Evolutionary conservation across 2,113 vertebrate genomes (phyloP).

Genomic region (Microcebus murinus): DNA sequence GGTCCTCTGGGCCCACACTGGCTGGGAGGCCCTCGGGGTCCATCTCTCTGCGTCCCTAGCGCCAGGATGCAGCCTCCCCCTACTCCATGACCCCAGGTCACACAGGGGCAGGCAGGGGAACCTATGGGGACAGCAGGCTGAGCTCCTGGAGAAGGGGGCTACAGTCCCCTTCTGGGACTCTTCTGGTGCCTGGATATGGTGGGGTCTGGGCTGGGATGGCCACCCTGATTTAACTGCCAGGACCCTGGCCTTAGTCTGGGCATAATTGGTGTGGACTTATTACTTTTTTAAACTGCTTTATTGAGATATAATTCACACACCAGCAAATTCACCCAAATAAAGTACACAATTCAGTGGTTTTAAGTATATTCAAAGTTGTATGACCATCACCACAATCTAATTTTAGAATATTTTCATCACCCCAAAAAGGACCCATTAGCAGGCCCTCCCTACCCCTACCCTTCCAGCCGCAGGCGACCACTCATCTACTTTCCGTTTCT

Average conservation of each 20-base stretch:
- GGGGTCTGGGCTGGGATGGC: neutral
- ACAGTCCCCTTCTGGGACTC: neutral
- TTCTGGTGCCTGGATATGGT: neutral
- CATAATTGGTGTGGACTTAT: neutral
- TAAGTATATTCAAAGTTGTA: conserved; percentile 2
- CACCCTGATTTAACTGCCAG: neutral
- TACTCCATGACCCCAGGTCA: neutral
- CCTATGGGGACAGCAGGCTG: neutral
- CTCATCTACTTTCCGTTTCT: neutral
- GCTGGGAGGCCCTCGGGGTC: neutral
- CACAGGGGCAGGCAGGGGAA: neutral
- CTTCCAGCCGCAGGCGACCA: neutral
- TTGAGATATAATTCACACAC: neutral
- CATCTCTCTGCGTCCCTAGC: neutral
- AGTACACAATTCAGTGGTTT: neutral
- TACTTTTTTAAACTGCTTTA: neutral
- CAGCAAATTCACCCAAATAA: neutral
- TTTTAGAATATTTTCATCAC: conserved; percentile 48
- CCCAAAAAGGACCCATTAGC: neutral
- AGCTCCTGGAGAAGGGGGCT: neutral
- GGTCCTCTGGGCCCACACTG: neutral
- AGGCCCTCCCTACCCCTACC: neutral
- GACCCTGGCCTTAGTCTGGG: neutral
- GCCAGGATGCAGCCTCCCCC: neutral
- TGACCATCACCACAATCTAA: conserved; percentile 35